Percentiles rank a stretch among this genome's conserved stretches.
phyloP scores from a whole-genome alignment of 2,888 invertebrate genomes.

The Aphelenchoides bicaudatus region DNA sequence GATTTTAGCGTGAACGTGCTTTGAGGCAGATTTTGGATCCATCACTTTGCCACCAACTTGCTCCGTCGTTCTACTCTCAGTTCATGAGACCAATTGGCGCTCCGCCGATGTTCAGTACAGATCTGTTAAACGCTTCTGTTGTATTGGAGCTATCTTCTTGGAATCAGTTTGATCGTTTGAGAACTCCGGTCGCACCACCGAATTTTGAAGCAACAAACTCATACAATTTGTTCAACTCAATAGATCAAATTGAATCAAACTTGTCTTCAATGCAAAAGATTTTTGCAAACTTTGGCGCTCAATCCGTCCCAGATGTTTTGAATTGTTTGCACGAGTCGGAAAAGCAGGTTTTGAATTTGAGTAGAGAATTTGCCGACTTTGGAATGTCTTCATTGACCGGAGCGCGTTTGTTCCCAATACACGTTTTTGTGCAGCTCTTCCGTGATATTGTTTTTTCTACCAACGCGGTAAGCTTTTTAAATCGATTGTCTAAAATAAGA shows the following conservation, averaged over 20 bases:
- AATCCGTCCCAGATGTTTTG: constrained; percentile 7
- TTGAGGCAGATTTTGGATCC: not conserved
- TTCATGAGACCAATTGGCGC: constrained; percentile 11
- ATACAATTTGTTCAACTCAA: not conserved
- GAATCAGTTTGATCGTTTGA: not conserved
- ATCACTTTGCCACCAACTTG: not conserved
- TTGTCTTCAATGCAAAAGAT: constrained; percentile 1
- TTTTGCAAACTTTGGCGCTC: not conserved
- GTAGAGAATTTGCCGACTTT: not conserved
- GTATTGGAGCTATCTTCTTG: not conserved
- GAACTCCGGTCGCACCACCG: not conserved
- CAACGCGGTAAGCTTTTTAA: constrained; percentile 4
- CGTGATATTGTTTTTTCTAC: not conserved
- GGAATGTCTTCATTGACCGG: not conserved
- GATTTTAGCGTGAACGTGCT: not conserved
- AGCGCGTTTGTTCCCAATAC: not conserved
- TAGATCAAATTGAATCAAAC: not conserved
- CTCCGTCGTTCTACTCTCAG: not conserved
- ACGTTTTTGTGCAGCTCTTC: not conserved
- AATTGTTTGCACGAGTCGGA: not conserved
- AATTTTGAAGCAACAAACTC: not conserved
- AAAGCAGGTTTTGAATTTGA: not conserved
- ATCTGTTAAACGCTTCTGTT: not conserved
- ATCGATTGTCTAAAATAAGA: not conserved
- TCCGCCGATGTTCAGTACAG: not conserved